Conservation (phyloP, 2,797 vertebrate species). For the Gallirallus australis region DNA sequence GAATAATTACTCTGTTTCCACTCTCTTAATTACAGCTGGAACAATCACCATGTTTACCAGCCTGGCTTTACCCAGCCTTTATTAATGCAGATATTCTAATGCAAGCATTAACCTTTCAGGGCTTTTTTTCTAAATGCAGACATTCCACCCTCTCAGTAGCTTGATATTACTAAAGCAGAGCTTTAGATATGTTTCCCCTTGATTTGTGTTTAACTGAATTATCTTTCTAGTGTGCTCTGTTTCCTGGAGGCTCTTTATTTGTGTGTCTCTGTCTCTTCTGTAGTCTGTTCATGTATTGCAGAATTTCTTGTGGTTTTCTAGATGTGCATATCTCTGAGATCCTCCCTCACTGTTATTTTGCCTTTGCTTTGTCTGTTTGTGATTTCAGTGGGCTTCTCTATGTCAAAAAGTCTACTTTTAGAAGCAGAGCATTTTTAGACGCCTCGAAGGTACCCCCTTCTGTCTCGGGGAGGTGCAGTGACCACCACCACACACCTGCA, state of each 20-base stretch:
- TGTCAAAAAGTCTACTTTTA: slow-evolving; percentile 92
- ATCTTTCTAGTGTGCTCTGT: neutral
- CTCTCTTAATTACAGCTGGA: neutral
- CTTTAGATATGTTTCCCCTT: neutral
- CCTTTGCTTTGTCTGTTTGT: slow-evolving; percentile 89
- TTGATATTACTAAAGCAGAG: neutral
- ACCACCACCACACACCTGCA: slow-evolving; percentile 89
- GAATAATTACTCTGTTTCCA: neutral
- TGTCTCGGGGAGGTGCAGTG: slow-evolving; percentile 86
- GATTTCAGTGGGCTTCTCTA: slow-evolving; percentile 95
- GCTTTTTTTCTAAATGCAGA: neutral
- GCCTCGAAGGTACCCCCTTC: slow-evolving; percentile 88
- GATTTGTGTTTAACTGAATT: neutral
- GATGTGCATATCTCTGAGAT: slow-evolving; percentile 60
- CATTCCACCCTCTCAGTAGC: neutral
- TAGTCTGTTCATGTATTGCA: slow-evolving; percentile 43
- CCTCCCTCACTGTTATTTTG: slow-evolving; percentile 48
- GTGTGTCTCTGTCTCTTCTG: slow-evolving; percentile 38
- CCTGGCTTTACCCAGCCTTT: neutral
- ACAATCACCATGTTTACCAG: neutral
- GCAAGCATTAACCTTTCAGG: neutral
- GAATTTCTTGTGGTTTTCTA: slow-evolving; percentile 56
- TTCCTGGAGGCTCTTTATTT: neutral
- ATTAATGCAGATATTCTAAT: neutral
- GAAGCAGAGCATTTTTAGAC: slow-evolving; percentile 91